These are phyloP conservation scores for Campylorhamphus procurvoides DNA, from an alignment of 2,113 vertebrate genomes.

Conservation along the genomic window DNA sequence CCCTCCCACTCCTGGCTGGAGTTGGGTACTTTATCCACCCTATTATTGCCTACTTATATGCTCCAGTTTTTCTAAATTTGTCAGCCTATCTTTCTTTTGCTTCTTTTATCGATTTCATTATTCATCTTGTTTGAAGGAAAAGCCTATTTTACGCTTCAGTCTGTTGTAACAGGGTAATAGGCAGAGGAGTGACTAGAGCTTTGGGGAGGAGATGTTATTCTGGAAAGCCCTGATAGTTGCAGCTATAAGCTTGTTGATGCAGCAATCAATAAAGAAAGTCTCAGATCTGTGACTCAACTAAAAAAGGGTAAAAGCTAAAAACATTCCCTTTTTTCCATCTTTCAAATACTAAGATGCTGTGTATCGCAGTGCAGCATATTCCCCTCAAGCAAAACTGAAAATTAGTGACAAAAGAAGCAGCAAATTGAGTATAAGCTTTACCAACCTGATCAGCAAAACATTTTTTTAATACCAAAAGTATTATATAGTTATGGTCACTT, in stretches of 20 bases:
- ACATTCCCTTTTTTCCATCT: neutral
- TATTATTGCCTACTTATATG: neutral
- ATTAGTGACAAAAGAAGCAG: neutral
- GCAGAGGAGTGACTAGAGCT: neutral
- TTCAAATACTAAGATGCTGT: neutral
- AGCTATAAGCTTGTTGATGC: neutral
- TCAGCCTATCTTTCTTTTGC: neutral
- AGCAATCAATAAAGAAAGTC: neutral
- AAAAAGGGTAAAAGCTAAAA: neutral
- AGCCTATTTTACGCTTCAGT: neutral
- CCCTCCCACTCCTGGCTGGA: neutral
- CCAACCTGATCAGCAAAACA: neutral
- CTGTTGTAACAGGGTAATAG: neutral
- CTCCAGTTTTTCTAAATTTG: neutral
- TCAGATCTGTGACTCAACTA: neutral
- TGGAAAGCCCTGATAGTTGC: neutral
- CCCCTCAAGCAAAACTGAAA: neutral
- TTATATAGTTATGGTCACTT: neutral
- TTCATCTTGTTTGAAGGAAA: neutral
- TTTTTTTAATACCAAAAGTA: neutral
- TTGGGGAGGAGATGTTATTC: neutral
- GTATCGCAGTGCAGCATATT: neutral
- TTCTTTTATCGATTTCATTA: neutral
- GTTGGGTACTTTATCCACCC: neutral
- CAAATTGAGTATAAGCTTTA: neutral